A percentile compares a stretch with the other conserved stretches of the same genome.
phyloP scores from a whole-genome alignment of 2,797 vertebrate species.

The Carduelis carduelis region DNA sequence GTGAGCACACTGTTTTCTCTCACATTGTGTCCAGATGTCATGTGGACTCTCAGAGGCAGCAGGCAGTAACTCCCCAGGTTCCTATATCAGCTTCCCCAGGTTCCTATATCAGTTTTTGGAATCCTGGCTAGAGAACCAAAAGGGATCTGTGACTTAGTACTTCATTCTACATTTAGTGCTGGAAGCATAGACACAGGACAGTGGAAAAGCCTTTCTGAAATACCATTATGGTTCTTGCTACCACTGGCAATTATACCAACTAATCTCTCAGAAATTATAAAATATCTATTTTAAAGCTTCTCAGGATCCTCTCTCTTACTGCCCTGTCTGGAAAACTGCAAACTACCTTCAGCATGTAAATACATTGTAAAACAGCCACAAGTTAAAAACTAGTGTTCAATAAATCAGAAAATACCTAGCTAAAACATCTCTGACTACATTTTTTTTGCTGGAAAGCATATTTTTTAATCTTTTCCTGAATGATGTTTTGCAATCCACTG shows the following conservation, averaged over 20 bases:
- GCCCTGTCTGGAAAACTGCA: not conserved
- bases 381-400: not conserved
- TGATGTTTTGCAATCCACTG: not conserved
- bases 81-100: not conserved
- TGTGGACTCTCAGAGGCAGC: too few species aligned
- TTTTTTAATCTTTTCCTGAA: not conserved
- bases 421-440: not conserved
- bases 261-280: not conserved
- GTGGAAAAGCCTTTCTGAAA: not conserved
- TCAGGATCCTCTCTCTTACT: not conserved
- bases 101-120: not conserved
- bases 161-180: not conserved
- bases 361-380: not conserved
- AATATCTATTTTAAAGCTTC: not conserved
- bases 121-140: not conserved
- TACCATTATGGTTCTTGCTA: not conserved
- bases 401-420: not conserved
- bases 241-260: not conserved
- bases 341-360: not conserved
- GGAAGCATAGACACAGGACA: not conserved
- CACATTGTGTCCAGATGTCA: not conserved
- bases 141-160: not conserved
- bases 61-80: not conserved
- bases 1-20: not conserved
- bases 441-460: not conserved